Evolutionary conservation across 2,888 invertebrate genomes (phyloP).

Genomic region (Idaea straminata): DNA sequence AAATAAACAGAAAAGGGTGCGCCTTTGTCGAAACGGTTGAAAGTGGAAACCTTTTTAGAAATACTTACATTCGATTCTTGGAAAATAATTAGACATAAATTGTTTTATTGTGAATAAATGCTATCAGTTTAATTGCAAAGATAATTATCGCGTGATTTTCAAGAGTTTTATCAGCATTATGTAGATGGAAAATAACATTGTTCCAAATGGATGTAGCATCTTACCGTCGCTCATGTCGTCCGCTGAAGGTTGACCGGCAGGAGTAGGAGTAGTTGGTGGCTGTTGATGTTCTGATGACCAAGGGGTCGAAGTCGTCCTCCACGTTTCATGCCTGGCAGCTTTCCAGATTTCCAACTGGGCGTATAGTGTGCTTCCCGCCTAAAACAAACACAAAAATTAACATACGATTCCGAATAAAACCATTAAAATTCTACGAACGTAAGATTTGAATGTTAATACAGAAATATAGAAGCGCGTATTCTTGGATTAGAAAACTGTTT

Average conservation of each 20-base stretch:
- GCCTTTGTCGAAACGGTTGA: background rate
- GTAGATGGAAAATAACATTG: background rate
- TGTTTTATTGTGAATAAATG: background rate
- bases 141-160: background rate
- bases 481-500: conserved; percentile 6
- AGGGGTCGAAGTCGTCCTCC: conserved; percentile 64
- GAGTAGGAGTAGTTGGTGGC: conserved; percentile 60
- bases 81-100: background rate
- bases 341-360: conserved; percentile 96
- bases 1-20: background rate
- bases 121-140: background rate
- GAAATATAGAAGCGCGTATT: conserved; percentile 11
- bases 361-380: conserved; percentile 92
- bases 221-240: conserved; percentile 87
- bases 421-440: conserved; percentile 10
- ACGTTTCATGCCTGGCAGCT: conserved; percentile 84
- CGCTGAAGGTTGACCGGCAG: conserved; percentile 71
- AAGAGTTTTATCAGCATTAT: background rate
- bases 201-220: conserved; percentile 29
- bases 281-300: conserved; percentile 71
- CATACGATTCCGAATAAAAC: conserved; percentile 15
- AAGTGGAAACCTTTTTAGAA: background rate
- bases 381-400: conserved; percentile 37
- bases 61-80: background rate
- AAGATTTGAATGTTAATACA: conserved; percentile 9